These are phyloP conservation scores for Myopa testacea DNA, from an alignment of 2,888 invertebrate species.

Conservation along the genomic window DNA sequence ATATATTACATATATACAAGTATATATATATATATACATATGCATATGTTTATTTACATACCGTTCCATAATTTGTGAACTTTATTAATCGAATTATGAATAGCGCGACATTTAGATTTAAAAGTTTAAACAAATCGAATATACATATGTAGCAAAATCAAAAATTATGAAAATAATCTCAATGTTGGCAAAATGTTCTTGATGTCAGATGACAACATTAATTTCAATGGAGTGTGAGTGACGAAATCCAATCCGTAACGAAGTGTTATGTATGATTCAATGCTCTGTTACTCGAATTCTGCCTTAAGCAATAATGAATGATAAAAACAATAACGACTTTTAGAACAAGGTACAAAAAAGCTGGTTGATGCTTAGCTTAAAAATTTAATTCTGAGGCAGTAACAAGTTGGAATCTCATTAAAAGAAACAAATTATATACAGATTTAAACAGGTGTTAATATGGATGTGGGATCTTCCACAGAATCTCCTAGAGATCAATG, in stretches of 20 bases:
- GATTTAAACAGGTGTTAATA: background rate
- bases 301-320: constrained; percentile 31
- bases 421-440: constrained; percentile 12
- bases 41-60: background rate
- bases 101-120: constrained; percentile 51
- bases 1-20: background rate
- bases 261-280: constrained; percentile 18
- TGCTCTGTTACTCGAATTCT: constrained; percentile 25
- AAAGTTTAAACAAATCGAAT: constrained; percentile 44
- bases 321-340: constrained; percentile 30
- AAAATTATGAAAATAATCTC: constrained; percentile 38
- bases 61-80: background rate
- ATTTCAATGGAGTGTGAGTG: constrained; percentile 6
- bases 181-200: constrained; percentile 36
- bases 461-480: background rate
- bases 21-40: background rate
- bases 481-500: background rate
- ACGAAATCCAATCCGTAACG: constrained; percentile 21
- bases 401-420: constrained; percentile 1
- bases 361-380: constrained; percentile 28
- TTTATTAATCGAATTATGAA: constrained; percentile 40
- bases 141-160: constrained; percentile 33
- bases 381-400: constrained; percentile 3
- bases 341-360: constrained; percentile 30
- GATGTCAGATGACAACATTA: constrained; percentile 30